Evolutionary conservation across 2,888 invertebrate species (phyloP), one percentile per base, ranked within the genome.

Genomic region (Eupelmus urozonus): DNA sequence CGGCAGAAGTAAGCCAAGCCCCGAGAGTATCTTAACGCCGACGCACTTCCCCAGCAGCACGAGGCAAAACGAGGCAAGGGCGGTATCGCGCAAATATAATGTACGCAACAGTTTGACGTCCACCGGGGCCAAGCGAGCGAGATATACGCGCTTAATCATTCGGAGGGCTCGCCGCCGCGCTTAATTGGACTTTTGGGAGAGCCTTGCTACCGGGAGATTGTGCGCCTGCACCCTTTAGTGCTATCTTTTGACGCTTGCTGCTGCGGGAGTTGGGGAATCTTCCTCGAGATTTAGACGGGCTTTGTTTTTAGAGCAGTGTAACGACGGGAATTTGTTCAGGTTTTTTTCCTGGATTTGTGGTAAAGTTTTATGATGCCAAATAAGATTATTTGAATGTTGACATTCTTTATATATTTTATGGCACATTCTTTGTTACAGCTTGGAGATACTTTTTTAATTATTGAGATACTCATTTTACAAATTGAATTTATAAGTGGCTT

Each of bases 161-260:
- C 59, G 25, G 34, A 25, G 16, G 16, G 49, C 34, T 34, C 34
- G 3, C 34, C 9, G 34, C 34, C 9, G 7, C 11, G 59, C 40
- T 27, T 57, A 70, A 70, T 70, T 70, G 70, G 70, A 18, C 70
- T 9, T 45, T 57, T 59, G 70, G 59, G 59, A 70, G 20, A 16
- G 4, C 2, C n/a, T 9, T 34, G 34, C 18, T 5, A 3, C 3
- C 3, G 34, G 34, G 45, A 57, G 57, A 57, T 9, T 25, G 13
- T 27, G 25, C 57, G 0, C 13, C 25, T 25, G 25, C 5, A 40
- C 34, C 20, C 23, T 20, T 42, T 62, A 2, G 62, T 42, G 16
- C 13, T 63, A 29, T 5, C 34, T 25, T n/a, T n/a, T 49, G n/a
- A n/a, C 13, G 3, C 13, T 49, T 49, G 9, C 16, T 49, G 9